Conservation (phyloP, 2,888 invertebrate genomes). For the Drosophila neoperkinsi region DNA sequence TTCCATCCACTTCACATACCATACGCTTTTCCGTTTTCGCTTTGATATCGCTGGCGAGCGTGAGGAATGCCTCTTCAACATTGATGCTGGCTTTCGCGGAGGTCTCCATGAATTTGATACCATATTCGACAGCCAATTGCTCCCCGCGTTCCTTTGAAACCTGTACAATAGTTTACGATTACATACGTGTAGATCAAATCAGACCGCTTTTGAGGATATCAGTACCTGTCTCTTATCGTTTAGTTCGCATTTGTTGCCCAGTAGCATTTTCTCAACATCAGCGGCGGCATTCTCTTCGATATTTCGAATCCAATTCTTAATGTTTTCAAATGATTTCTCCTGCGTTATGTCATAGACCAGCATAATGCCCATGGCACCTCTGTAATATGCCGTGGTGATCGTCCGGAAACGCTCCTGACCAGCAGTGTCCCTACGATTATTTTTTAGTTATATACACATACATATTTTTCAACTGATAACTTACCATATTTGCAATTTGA, state of each 20-base stretch:
- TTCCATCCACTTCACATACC: constrained; percentile 86
- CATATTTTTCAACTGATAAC: constrained; percentile 70
- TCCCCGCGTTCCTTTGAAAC: constrained; percentile 98
- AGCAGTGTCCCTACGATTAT: constrained; percentile 94
- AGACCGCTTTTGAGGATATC: too few species aligned
- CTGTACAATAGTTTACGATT: constrained; percentile 82
- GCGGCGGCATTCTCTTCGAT: constrained; percentile 99
- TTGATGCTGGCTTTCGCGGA: constrained; percentile 99
- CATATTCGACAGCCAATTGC: constrained; percentile 98
- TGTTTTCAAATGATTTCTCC: constrained; percentile 99
- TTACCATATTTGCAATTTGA: constrained; percentile 99
- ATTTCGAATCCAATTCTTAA: constrained; percentile 99
- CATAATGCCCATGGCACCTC: constrained; percentile 99
- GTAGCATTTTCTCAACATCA: constrained; percentile 99
- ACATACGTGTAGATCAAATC: not conserved
- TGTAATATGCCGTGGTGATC: constrained; percentile 99
- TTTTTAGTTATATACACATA: too few species aligned
- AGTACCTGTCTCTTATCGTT: constrained; percentile 96
- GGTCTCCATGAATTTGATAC: constrained; percentile 99
- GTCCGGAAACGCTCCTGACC: constrained; percentile 99
- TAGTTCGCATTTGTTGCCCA: constrained; percentile 99
- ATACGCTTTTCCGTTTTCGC: constrained; percentile 99
- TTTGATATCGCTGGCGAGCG: constrained; percentile 98
- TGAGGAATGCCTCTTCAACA: constrained; percentile 99
- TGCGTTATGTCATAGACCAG: constrained; percentile 99